Base-by-base conservation (phyloP, 1,140 invertebrate genomes). In the Drosophila carrolli region DNA sequence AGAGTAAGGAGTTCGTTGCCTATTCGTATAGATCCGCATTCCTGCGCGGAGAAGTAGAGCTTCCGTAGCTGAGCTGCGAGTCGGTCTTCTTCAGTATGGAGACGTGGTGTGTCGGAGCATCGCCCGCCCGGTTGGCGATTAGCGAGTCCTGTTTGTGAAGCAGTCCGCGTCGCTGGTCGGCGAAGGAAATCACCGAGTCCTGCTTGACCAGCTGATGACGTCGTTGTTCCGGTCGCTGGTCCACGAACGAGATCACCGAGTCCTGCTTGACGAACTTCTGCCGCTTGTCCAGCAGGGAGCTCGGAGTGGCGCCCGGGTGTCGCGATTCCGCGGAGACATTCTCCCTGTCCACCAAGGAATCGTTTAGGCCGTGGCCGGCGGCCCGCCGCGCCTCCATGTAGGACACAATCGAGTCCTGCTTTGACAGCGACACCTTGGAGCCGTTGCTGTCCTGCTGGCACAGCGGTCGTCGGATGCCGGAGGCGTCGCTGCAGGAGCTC, bases 381-480 rank as follows among this genome's bases (percentile, higher is more conserved):
- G 61, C 60, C 0, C 84, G 79, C 8, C 88, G 89, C 7, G 89
- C 74, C 35, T 92, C 89, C 84, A 92, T 91, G 43, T 92, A 92
- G 19, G 91, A 92, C 0, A 92, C 86, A 53, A 92, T 91, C 9
- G 91, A 92, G 50, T 92, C 91, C 75, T 92, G 91, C 40, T 92
- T 92, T 9, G 90, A 78, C 0, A 92, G 53, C 7, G 86, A 91
- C 5, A 90, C 65, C 71, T 91, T 92, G 43, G 91, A 92, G 13
- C 91, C 91, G 62, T 91, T 91, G 54, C 91, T 92, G n/a, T 92
- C 91, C 68, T 92, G 91, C 44, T 92, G 91, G 59, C 91, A 92
- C 6, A 92, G 67, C 9, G 85, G 70, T 5, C 88, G 86, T 5
- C 91, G 73, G 0, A 84, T 89, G 9, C 85, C 83, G 10, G 91